These are phyloP conservation scores for Torymus tubicola DNA, from an alignment of 2,888 invertebrate genomes.

Conservation along the genomic window DNA sequence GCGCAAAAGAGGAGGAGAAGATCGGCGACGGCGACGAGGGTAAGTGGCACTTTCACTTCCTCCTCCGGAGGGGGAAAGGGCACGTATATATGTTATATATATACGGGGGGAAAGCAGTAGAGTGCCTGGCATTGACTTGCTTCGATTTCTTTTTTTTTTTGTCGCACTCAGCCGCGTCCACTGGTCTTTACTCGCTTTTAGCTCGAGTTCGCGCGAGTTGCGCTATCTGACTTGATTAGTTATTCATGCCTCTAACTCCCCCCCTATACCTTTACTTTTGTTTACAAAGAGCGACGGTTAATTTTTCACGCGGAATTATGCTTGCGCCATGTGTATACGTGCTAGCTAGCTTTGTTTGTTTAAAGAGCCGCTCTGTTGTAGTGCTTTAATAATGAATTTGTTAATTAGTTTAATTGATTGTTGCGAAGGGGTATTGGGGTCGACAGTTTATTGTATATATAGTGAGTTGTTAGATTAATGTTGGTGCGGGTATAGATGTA, in stretches of 20 bases:
- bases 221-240: no score
- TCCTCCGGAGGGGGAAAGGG: conserved; percentile 17
- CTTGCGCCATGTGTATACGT: no score
- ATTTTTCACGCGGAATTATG: no score
- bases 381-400: not conserved
- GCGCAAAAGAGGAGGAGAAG: conserved; percentile 68
- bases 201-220: not conserved
- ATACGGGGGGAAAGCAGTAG: not conserved
- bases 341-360: no score
- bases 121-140: conserved; percentile 36
- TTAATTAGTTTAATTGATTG: not conserved
- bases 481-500: no score
- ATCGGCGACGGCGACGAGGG: conserved; percentile 61
- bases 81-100: not conserved
- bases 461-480: no score
- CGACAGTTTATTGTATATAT: not conserved
- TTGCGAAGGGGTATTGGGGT: not conserved
- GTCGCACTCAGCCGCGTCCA: not conserved
- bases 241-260: no score
- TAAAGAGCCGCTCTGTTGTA: no score
- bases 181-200: conserved; percentile 15
- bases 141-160: conserved; percentile 44
- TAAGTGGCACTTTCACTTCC: conserved; percentile 66
- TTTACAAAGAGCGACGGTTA: no score
- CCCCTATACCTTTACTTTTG: no score